Conservation (phyloP, 2,797 vertebrate species). For the Enoplosus armatus region DNA sequence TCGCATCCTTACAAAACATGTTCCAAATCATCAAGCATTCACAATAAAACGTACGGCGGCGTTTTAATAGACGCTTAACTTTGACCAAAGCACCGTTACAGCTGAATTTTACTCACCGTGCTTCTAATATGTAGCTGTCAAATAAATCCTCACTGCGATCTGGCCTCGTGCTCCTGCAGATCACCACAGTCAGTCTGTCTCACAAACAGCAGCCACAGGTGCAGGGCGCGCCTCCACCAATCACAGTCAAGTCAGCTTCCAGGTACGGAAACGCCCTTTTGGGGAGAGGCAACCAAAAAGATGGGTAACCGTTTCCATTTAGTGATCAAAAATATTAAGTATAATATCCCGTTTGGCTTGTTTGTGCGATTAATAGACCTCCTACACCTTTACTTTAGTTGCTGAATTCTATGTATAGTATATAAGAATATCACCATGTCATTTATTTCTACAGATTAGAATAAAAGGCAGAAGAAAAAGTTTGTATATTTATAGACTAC, state of each 20-base stretch:
- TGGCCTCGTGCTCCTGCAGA: constrained; percentile 37
- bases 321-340: not conserved
- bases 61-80: not conserved
- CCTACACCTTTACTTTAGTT: too few species aligned
- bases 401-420: too few species aligned
- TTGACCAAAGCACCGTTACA: not conserved
- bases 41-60: too few species aligned
- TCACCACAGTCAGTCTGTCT: not conserved
- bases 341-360: too few species aligned
- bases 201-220: constrained; percentile 48
- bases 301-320: too few species aligned
- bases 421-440: not conserved
- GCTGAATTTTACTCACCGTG: constrained; percentile 49
- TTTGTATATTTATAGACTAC: not conserved
- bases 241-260: constrained; percentile 31
- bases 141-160: not conserved
- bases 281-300: not conserved
- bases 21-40: not conserved
- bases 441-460: not conserved
- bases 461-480: too few species aligned
- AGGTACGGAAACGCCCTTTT: constrained; percentile 38
- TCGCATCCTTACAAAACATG: not conserved
- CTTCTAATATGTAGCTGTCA: constrained; percentile 17
- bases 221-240: constrained; percentile 55
- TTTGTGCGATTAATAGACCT: too few species aligned